Conservation (phyloP, 1,140 invertebrate genomes). For the Macrostomum lignano region DNA sequence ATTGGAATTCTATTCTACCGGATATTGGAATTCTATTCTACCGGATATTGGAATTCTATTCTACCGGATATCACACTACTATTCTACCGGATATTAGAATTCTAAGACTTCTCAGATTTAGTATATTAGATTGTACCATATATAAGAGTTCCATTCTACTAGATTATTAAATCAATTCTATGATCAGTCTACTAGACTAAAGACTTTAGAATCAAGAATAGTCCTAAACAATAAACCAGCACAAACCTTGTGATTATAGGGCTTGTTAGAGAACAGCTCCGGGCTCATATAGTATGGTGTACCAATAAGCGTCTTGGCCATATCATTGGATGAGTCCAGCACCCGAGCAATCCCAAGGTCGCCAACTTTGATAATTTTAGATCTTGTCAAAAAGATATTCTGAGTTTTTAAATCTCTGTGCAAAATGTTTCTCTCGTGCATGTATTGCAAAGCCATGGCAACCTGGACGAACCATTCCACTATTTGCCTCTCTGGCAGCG, state of each 20-base stretch:
- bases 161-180: too few relatives aligned
- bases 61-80: too few relatives aligned
- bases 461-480: constrained; percentile 34
- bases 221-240: too few relatives aligned
- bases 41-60: too few relatives aligned
- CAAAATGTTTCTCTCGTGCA: constrained; percentile 31
- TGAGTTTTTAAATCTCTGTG: constrained; percentile 33
- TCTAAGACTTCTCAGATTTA: too few relatives aligned
- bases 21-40: too few relatives aligned
- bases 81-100: too few relatives aligned
- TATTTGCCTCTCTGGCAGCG: constrained; percentile 27
- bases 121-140: too few relatives aligned
- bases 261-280: constrained; percentile 29
- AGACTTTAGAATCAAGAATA: too few relatives aligned
- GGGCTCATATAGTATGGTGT: constrained; percentile 33
- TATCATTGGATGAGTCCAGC: constrained; percentile 16
- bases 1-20: too few relatives aligned
- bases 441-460: constrained; percentile 32
- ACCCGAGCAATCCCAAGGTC: constrained; percentile 31
- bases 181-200: too few relatives aligned
- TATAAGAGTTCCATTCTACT: too few relatives aligned
- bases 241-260: constrained; percentile 32
- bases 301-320: constrained; percentile 31
- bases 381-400: constrained; percentile 32
- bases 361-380: constrained; percentile 31